Percentiles rank a stretch among this genome's conserved stretches.
These are phyloP conservation scores for Cordylochernes scorpioides DNA, from an alignment of 2,888 invertebrate genomes.

Conservation along the genomic window DNA sequence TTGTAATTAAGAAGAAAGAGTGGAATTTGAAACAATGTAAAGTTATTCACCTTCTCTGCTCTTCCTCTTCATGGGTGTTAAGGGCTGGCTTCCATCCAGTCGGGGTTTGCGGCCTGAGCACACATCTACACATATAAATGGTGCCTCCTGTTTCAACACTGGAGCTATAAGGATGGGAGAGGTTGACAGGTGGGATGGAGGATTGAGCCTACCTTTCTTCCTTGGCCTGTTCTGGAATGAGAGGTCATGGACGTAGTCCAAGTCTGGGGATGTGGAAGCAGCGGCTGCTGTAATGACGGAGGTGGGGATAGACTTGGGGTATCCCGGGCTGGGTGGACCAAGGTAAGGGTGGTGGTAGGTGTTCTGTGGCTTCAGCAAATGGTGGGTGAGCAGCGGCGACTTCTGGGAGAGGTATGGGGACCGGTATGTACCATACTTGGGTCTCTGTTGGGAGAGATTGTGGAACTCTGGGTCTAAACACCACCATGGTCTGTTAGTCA, in stretches of 20 bases:
- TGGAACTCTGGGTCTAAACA: too few species aligned
- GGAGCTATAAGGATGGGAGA: not conserved
- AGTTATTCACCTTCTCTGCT: constrained; percentile 44
- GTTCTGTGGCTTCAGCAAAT: too few species aligned
- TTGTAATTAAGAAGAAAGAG: too few species aligned
- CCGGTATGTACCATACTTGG: too few species aligned
- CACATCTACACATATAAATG: not conserved
- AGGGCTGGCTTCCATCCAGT: constrained; percentile 28
- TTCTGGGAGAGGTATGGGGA: too few species aligned
- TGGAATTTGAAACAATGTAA: too few species aligned
- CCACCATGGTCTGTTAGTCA: too few species aligned
- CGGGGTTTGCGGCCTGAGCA: constrained; percentile 33
- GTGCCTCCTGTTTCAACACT: not conserved
- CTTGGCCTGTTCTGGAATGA: constrained; percentile 43
- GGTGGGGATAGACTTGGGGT: constrained; percentile 16
- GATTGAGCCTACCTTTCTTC: constrained; percentile 12
- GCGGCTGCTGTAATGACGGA: constrained; percentile 38
- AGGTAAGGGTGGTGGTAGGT: constrained; percentile 7
- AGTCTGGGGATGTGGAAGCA: constrained; percentile 21
- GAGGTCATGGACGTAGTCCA: constrained; percentile 44
- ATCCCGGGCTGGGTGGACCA: constrained; percentile 6
- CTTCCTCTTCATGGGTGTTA: constrained; percentile 45
- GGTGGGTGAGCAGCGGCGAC: too few species aligned
- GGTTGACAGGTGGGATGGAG: not conserved
- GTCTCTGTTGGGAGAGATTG: too few species aligned